Conservation (phyloP, 1,140 invertebrate genomes). For the Leptinotarsa undecemlineata region DNA sequence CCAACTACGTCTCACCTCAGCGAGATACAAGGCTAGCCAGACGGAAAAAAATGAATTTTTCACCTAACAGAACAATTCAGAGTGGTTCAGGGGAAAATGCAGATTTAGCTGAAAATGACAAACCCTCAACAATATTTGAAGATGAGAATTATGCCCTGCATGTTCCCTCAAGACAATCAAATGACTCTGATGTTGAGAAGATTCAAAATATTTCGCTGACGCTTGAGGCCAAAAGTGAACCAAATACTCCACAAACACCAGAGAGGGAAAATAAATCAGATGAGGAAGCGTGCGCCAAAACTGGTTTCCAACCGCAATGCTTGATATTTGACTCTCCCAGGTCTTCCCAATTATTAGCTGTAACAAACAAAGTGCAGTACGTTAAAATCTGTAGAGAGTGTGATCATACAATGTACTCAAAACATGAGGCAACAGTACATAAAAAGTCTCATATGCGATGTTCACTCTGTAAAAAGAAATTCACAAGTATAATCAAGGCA, state of each 20-base stretch:
- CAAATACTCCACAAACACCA: background rate
- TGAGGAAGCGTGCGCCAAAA: no score
- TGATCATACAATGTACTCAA: constrained; percentile 17
- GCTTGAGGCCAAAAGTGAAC: background rate
- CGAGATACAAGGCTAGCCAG: background rate
- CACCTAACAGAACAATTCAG: background rate
- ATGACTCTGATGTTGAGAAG: no score
- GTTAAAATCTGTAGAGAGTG: constrained; percentile 22
- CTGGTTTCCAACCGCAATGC: background rate
- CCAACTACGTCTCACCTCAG: background rate
- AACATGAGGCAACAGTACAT: constrained; percentile 15
- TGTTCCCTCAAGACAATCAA: background rate
- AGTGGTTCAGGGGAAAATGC: background rate
- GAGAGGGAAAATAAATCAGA: no score
- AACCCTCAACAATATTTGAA: background rate
- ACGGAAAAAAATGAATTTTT: background rate
- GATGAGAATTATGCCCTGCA: background rate
- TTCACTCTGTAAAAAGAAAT: constrained; percentile 27
- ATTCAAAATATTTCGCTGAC: no score
- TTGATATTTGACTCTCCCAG: background rate
- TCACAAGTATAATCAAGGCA: constrained; percentile 16
- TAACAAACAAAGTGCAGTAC: constrained; percentile 7
- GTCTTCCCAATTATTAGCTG: background rate
- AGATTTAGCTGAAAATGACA: background rate
- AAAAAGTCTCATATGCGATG: constrained; percentile 29